phyloP scores from a whole-genome alignment of 2,888 invertebrate species.

The Protonemura montana region DNA sequence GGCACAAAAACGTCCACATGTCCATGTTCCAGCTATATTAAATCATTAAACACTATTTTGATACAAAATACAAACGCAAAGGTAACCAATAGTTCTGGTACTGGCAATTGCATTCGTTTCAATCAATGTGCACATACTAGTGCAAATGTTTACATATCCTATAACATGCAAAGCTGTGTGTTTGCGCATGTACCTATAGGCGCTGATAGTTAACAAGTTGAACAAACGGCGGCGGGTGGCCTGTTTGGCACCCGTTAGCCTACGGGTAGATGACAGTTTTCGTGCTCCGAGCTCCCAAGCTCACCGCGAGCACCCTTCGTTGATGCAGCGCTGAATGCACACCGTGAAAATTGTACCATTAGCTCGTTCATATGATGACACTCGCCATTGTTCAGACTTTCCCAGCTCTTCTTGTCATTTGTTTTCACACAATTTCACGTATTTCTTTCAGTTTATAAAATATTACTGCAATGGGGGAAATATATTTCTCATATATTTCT shows the following conservation, averaged over 20 bases:
- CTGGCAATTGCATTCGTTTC: neutral
- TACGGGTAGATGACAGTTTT: too few species aligned
- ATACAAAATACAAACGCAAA: neutral
- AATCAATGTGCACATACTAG: neutral
- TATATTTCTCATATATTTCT: neutral
- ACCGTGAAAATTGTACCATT: neutral
- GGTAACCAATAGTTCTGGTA: neutral
- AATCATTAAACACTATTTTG: neutral
- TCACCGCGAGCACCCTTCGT: neutral
- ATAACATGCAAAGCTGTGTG: neutral
- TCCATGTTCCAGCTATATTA: neutral
- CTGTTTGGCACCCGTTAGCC: neutral
- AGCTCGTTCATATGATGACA: neutral
- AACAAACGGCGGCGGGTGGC: neutral
- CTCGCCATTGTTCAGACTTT: neutral
- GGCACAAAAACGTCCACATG: neutral
- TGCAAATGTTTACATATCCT: neutral
- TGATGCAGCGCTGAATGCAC: neutral
- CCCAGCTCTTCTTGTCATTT: neutral
- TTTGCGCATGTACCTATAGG: neutral
- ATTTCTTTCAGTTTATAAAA: neutral
- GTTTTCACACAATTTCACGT: neutral
- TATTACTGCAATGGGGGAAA: neutral
- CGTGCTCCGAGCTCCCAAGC: too few species aligned
- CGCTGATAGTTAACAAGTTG: neutral